Base-by-base conservation (phyloP, 2,113 vertebrate genomes). In the Anas platyrhynchos region DNA sequence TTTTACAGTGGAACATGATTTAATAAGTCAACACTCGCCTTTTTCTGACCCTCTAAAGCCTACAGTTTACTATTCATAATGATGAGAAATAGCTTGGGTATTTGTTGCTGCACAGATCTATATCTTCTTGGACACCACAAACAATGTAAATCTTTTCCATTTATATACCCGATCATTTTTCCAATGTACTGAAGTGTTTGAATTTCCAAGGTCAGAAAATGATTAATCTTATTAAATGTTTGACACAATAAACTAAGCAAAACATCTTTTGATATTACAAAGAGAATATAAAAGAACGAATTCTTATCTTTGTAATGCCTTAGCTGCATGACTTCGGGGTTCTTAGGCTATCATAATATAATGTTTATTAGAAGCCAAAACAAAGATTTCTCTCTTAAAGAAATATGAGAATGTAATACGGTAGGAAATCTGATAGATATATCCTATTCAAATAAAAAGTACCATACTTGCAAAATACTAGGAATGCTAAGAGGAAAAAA, bases 211-310 rank as follows among this genome's bases (percentile, higher is more conserved):
- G 91, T 89, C 94, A 97, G 79, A 96, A 96, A 75, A 50, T 83
- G 1, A 97, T 97, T 96, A 94, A 94, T 97, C 82, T 97, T 66
- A 95, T 93, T 96, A 95, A 93, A 96, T 80, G 56, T 88, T 95
- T 87, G 92, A 96, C 87, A 95, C 61, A 94, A 34, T 38, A 50
- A 97, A 96, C 91, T 91, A 94, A 96, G 89, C 26, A 90, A 93
- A 96, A 94, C 43, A 89, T 86, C 81, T 96, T 90, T 92, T 92
- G 74, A 82, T 92, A 89, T 93, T 87, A 92, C 63, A 93, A 96
- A 95, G 77, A 91, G 89, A 97, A 96, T 83, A 98, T 86, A 83
- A 66, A 97, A 97, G 86, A 88, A 84, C 63, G 31, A 93, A 88
- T 94, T 97, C 61, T 97, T 97, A 96, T 95, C 89, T 91, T 86